Percentiles rank a stretch among this genome's conserved stretches.
Evolutionary conservation across 1,140 invertebrate species (phyloP).

Genomic region (Whitmania pigra): DNA sequence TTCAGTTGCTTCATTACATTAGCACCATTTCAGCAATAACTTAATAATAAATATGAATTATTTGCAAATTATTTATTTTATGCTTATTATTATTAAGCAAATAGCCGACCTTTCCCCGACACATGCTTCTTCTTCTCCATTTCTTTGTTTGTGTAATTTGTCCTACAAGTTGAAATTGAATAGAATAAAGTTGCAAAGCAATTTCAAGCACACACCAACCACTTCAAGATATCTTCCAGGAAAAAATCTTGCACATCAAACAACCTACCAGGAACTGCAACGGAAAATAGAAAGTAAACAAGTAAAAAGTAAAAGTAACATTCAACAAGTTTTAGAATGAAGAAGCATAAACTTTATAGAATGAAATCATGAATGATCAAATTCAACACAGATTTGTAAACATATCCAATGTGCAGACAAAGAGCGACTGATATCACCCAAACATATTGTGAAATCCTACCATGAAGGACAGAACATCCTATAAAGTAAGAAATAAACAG

Average conservation of each 20-base stretch:
- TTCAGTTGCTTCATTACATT: too few species aligned
- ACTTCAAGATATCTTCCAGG: slow-evolving; percentile 65
- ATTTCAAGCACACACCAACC: slow-evolving; percentile 26
- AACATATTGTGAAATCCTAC: slow-evolving; percentile 58
- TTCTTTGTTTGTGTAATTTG: slow-evolving; percentile 55
- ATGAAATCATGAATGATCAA: slow-evolving; percentile 27
- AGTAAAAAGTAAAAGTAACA: too few species aligned
- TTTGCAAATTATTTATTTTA: too few species aligned
- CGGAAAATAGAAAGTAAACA: background rate
- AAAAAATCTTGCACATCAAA: slow-evolving; percentile 64
- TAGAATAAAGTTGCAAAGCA: background rate
- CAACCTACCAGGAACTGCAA: slow-evolving; percentile 71
- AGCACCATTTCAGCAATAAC: too few species aligned
- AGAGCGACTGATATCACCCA: too few species aligned
- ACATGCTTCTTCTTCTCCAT: slow-evolving; percentile 49
- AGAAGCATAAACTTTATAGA: slow-evolving; percentile 17
- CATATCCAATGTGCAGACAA: too few species aligned
- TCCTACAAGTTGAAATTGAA: slow-evolving; percentile 38
- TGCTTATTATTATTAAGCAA: too few species aligned
- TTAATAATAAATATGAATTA: too few species aligned
- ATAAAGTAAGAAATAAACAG: slow-evolving; percentile 79
- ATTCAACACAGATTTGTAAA: background rate
- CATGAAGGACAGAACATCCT: slow-evolving; percentile 64
- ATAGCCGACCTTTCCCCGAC: slow-evolving; percentile 36
- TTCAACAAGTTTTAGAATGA: too few species aligned